Percentiles rank a stretch among this genome's conserved stretches.
Conservation (phyloP, 2,113 vertebrate genomes). For the Chionis minor region DNA sequence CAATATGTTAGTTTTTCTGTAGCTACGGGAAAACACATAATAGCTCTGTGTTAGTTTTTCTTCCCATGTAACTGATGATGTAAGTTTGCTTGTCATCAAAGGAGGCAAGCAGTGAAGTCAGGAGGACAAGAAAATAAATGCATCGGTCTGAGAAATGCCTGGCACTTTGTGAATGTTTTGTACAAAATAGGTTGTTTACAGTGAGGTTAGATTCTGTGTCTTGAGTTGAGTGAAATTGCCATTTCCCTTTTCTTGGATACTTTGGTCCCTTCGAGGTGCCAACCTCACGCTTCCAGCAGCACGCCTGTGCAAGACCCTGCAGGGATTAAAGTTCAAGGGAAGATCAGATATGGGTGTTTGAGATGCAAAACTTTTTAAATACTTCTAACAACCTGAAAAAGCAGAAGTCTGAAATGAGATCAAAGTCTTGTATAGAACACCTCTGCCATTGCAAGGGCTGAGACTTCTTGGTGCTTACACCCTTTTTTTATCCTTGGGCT, state of each 20-base stretch:
- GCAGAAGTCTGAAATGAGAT: not conserved
- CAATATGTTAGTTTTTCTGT: not conserved
- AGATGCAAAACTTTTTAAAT: not conserved
- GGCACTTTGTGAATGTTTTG: not conserved
- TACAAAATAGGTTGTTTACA: not conserved
- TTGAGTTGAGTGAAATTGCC: not conserved
- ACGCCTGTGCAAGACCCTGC: not conserved
- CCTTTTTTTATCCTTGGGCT: not conserved
- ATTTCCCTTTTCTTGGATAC: not conserved
- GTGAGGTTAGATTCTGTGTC: not conserved
- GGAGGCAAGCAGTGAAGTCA: not conserved
- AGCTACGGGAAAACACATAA: not conserved
- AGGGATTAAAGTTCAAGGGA: not conserved
- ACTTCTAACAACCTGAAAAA: not conserved
- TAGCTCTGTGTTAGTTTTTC: not conserved
- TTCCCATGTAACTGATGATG: no score
- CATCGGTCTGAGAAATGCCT: not conserved
- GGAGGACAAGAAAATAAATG: not conserved
- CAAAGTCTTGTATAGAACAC: not conserved
- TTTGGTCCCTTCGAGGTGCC: not conserved
- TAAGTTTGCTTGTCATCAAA: not conserved
- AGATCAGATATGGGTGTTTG: rapidly evolving
- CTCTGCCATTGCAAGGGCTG: not conserved
- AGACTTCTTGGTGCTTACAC: not conserved
- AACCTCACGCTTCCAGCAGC: not conserved